These are phyloP conservation scores for Agriotes lineatus DNA, from an alignment of 2,888 invertebrate genomes.

Conservation along the genomic window DNA sequence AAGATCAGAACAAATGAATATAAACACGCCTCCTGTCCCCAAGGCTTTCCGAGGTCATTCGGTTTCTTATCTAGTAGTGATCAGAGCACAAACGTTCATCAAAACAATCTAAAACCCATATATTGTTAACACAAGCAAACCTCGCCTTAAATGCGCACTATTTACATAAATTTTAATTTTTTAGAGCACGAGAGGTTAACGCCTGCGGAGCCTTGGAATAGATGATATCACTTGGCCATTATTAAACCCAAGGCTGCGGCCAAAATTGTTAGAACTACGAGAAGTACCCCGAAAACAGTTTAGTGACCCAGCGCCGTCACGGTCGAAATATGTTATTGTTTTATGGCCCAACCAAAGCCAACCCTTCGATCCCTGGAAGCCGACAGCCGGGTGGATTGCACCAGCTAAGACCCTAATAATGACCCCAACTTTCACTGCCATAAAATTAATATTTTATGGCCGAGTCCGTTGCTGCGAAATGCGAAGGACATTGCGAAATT, in stretches of 20 bases:
- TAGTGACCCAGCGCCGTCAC: too few species aligned
- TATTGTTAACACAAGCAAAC: background rate
- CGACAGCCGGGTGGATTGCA: background rate
- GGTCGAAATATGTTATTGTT: constrained; percentile 17
- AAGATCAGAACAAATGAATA: too few species aligned
- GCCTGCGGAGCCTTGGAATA: constrained; percentile 46
- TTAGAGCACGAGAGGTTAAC: constrained; percentile 47
- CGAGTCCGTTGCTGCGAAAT: background rate
- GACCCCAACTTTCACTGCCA: constrained; percentile 27
- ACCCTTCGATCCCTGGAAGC: background rate
- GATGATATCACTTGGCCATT: constrained; percentile 43
- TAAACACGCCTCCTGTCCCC: too few species aligned
- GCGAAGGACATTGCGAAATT: constrained; percentile 6
- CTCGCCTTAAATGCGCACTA: background rate
- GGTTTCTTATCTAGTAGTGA: too few species aligned
- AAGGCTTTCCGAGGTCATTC: too few species aligned
- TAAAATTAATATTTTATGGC: constrained; percentile 33
- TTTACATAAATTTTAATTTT: too few species aligned
- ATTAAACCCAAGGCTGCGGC: constrained; percentile 45
- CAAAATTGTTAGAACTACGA: constrained; percentile 47
- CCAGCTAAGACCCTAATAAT: background rate
- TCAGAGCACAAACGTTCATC: too few species aligned
- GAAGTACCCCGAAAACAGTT: constrained; percentile 45
- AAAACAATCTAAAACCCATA: too few species aligned
- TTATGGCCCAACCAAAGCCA: constrained; percentile 19